Percentiles rank a stretch among this genome's conserved stretches.
These are phyloP conservation scores for Probaryconus sp. DNA, from an alignment of 1,140 invertebrate genomes.

Conservation along the genomic window DNA sequence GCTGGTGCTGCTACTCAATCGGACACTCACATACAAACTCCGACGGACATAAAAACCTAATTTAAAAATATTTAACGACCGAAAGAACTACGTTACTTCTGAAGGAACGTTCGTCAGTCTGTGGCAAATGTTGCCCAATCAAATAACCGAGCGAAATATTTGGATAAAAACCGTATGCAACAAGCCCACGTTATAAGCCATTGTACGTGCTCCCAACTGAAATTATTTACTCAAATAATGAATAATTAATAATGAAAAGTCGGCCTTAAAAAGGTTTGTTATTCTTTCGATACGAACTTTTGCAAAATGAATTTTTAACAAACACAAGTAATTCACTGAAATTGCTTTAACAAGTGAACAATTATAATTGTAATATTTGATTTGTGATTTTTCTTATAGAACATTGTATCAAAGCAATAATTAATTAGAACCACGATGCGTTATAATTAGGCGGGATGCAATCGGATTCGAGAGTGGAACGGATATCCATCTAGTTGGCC, in stretches of 20 bases:
- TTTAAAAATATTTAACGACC: conserved; percentile 71
- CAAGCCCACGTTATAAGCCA: conserved; percentile 37
- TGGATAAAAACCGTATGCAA: conserved; percentile 37
- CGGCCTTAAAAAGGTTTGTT: no score
- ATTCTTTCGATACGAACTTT: no score
- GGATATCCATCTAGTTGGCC: conserved; percentile 71
- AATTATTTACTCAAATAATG: no score
- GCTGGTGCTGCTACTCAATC: conserved; percentile 61
- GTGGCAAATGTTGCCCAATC: conserved; percentile 45
- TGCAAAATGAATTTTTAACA: no score
- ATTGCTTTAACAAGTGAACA: no score
- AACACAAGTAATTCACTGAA: no score
- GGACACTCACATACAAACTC: conserved; percentile 54
- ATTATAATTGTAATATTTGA: no score
- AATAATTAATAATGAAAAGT: no score
- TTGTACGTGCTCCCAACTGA: no score
- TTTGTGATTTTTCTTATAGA: conserved; percentile 10
- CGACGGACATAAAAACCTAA: conserved; percentile 68
- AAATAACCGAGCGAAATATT: conserved; percentile 45
- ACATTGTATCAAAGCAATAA: conserved; percentile 58
- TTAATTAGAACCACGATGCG: conserved; percentile 72
- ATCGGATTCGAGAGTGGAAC: conserved; percentile 69
- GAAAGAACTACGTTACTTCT: conserved; percentile 54
- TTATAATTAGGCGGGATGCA: conserved; percentile 72
- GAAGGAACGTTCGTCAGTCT: conserved; percentile 57